A percentile compares a stretch with the other conserved stretches of the same genome.
Conservation (phyloP, 2,797 vertebrate genomes). For the Acanthopagrus latus region DNA sequence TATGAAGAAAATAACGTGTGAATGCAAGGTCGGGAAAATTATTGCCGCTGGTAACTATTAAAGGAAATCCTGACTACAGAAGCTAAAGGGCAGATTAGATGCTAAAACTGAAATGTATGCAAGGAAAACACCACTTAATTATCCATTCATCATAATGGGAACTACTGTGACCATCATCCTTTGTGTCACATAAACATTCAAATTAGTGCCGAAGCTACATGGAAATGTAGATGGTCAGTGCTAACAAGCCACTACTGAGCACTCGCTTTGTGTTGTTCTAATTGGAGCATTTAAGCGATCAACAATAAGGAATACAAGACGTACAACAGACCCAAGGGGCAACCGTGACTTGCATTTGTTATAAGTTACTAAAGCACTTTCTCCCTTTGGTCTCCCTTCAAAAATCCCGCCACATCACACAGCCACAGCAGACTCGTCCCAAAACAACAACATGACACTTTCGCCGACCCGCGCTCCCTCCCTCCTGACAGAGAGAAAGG, state of each 20-base stretch:
- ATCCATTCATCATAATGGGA: neutral
- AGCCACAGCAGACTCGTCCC: conserved; percentile 66
- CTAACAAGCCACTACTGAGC: neutral
- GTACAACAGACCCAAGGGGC: conserved; percentile 47
- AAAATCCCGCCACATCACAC: conserved; percentile 82
- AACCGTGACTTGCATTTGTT: conserved; percentile 68
- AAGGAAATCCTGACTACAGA: neutral
- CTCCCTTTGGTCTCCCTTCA: conserved; percentile 79
- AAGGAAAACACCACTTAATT: neutral
- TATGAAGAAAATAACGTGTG: neutral
- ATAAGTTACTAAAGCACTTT: conserved; percentile 71
- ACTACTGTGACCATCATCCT: neutral
- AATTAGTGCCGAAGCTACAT: neutral
- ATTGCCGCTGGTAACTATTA: neutral
- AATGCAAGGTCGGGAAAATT: neutral
- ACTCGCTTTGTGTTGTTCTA: conserved; percentile 16
- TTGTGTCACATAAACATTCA: neutral
- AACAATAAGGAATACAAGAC: conserved; percentile 26
- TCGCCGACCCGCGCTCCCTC: conserved; percentile 73
- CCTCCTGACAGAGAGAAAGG: conserved; percentile 68
- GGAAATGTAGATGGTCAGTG: neutral
- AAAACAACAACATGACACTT: conserved; percentile 84
- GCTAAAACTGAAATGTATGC: neutral
- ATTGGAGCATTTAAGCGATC: conserved; percentile 19
- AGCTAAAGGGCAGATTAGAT: neutral